These are phyloP conservation scores for Achroia grisella DNA, from an alignment of 1,140 invertebrate species.

Conservation along the genomic window DNA sequence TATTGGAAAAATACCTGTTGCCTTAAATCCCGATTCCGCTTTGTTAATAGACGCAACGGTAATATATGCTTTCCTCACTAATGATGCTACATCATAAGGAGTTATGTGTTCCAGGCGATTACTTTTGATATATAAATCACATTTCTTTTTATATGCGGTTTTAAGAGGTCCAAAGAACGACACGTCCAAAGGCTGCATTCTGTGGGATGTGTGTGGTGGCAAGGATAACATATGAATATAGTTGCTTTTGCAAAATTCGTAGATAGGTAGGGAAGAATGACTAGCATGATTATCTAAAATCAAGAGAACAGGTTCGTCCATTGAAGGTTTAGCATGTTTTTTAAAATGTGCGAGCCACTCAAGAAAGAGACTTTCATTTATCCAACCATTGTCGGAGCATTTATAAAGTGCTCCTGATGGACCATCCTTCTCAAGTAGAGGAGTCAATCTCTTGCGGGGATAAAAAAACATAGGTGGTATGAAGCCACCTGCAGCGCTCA, in stretches of 20 bases:
- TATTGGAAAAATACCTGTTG: neutral
- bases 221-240: conserved; percentile 56
- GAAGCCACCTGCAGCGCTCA: conserved; percentile 33
- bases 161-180: conserved; percentile 1
- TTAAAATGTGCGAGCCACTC: conserved; percentile 61
- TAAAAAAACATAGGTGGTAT: conserved; percentile 55
- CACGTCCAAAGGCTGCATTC: conserved; percentile 4
- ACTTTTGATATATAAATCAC: conserved; percentile 4
- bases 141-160: conserved; percentile 1
- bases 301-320: conserved; percentile 31
- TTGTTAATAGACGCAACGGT: too few species aligned
- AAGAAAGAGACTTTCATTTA: conserved; percentile 38
- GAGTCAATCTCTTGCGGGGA: too few species aligned
- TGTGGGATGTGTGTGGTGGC: conserved; percentile 48
- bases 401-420: conserved; percentile 25
- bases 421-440: conserved; percentile 34
- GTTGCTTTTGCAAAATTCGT: conserved; percentile 42
- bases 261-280: conserved; percentile 39
- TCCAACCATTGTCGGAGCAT: conserved; percentile 44
- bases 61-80: too few species aligned
- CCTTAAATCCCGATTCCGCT: neutral
- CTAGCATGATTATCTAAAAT: conserved; percentile 55
- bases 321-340: conserved; percentile 26
- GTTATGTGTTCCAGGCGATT: neutral
- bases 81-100: neutral